Base-by-base conservation (phyloP, 92 coral and sea anemone species). In the Umimayanthus kanabou region DNA sequence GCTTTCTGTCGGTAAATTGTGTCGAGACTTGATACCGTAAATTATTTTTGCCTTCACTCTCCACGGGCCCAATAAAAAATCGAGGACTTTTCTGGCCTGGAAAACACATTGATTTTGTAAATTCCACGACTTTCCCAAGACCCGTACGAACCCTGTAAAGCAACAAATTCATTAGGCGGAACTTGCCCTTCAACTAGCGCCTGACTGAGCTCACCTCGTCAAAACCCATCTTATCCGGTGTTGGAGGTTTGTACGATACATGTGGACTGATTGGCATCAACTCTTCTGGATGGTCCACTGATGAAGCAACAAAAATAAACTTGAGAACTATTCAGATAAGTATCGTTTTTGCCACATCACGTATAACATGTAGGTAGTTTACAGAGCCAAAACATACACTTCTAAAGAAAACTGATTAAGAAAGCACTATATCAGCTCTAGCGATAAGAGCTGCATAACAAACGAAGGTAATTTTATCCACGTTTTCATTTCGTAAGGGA, bases 231-330 rank as follows among this genome's bases (percentile, higher is more conserved):
- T 97, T 97, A 79, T 92, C 98, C 80, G 98, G 86, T 58, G 86
- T 71, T n/a, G 89, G 88, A 28, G 92, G 90, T 81, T 78, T 67
- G 53, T 93, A 88, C 50, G 97, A 89, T 25, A 97, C 58, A 84
- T 95, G 93, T 79, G 95, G 89, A 73, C 98, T 97, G 40, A 90
- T 93, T n/a, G 92, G 89, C 98, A 97, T 93, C 84, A 95, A 82
- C 79, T 88, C 90, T 49, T 94, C 98, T 77, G 95, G 95, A 80
- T 95, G 96, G 87, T 97, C 98, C 64, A 97, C 99, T 97, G 81
- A 39, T 13, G 47, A 37, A 50, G 33, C 55, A 69, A 87, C 73
- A 77, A 20, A 79, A 49, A 25, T 9, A 40, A 64, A 42, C n/a
- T 58, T 25, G 37, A 43, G 39, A 22, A 58, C 3, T 5, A 15